Evolutionary conservation across 2,888 invertebrate genomes (phyloP).

Genomic region (Ischnura elegans): DNA sequence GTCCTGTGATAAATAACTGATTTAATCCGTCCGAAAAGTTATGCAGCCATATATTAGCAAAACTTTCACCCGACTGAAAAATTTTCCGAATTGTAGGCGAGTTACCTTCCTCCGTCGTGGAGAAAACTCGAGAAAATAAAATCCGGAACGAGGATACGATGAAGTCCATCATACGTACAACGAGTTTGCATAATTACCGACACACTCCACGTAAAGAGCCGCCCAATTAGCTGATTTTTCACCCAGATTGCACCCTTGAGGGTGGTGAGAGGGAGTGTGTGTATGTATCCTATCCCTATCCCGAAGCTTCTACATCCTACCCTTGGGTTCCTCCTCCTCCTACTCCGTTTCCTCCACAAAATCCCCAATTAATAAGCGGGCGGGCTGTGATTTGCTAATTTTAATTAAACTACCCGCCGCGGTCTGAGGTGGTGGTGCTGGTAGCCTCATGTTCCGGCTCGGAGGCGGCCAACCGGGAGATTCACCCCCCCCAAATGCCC

Average conservation of each 20-base stretch:
- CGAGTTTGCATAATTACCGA: conserved; percentile 33
- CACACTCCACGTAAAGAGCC: conserved; percentile 33
- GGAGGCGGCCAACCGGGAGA: conserved; percentile 51
- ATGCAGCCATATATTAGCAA: conserved; percentile 13
- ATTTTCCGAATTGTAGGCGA: neutral
- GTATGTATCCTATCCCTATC: neutral
- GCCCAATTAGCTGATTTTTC: conserved; percentile 65
- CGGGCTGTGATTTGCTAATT: conserved; percentile 54
- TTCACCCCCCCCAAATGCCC: neutral
- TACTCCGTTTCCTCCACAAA: neutral
- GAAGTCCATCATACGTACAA: neutral
- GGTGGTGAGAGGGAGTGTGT: neutral
- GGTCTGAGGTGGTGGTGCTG: conserved; percentile 49
- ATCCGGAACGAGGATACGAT: neutral
- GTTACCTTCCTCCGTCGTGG: neutral
- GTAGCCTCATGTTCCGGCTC: conserved; percentile 35
- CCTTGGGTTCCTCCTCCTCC: neutral
- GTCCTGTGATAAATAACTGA: conserved; percentile 16
- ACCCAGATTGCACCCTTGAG: conserved; percentile 26
- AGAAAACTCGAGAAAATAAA: neutral
- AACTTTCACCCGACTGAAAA: neutral
- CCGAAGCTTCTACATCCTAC: neutral
- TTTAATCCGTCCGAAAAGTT: conserved; percentile 18
- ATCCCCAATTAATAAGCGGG: conserved; percentile 57
- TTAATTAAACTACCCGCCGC: conserved; percentile 59